Percentiles rank a stretch among this genome's conserved stretches.
phyloP scores from a whole-genome alignment of 2,888 invertebrate genomes.

The Campaea margaritaria region DNA sequence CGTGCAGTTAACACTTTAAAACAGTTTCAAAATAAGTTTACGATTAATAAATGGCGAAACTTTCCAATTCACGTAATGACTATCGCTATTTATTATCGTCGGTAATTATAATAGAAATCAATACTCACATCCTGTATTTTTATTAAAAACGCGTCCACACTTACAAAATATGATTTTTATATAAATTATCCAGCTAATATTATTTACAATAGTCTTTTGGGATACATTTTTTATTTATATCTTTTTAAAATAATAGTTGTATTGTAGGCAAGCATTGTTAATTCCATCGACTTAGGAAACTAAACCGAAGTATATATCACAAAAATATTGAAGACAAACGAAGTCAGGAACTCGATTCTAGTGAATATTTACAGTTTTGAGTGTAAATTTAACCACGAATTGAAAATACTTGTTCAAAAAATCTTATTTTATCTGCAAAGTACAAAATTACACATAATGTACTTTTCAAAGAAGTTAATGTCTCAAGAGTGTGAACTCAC shows the following conservation, averaged over 20 bases:
- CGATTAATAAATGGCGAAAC: slow-evolving; percentile 30
- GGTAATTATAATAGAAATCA: slow-evolving; percentile 66
- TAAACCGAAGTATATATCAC: slow-evolving; percentile 50
- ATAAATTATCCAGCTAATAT: slow-evolving; percentile 72
- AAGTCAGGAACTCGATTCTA: slow-evolving; percentile 68
- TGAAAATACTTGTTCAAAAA: not conserved
- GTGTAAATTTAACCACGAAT: slow-evolving; percentile 7
- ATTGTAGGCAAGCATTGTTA: slow-evolving; percentile 76
- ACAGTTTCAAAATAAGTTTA: slow-evolving; percentile 20
- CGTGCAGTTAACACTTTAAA: slow-evolving; percentile 63
- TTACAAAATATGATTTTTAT: slow-evolving; percentile 65
- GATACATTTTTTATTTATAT: slow-evolving; percentile 64
- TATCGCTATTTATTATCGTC: slow-evolving; percentile 80
- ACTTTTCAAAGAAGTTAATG: too few relatives aligned
- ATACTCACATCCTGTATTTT: slow-evolving; percentile 68
- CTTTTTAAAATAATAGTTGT: slow-evolving; percentile 56
- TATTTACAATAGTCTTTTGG: slow-evolving; percentile 81
- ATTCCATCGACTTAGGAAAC: slow-evolving; percentile 54
- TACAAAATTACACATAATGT: too few relatives aligned
- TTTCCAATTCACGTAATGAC: slow-evolving; percentile 41
- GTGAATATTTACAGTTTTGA: slow-evolving; percentile 65
- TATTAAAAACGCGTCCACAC: slow-evolving; percentile 69
- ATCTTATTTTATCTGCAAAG: too few relatives aligned
- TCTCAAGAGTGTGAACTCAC: too few relatives aligned
- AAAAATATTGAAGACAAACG: slow-evolving; percentile 49